Base-by-base conservation (phyloP, 2,888 invertebrate genomes). In the Cataglyphis albicans region DNA sequence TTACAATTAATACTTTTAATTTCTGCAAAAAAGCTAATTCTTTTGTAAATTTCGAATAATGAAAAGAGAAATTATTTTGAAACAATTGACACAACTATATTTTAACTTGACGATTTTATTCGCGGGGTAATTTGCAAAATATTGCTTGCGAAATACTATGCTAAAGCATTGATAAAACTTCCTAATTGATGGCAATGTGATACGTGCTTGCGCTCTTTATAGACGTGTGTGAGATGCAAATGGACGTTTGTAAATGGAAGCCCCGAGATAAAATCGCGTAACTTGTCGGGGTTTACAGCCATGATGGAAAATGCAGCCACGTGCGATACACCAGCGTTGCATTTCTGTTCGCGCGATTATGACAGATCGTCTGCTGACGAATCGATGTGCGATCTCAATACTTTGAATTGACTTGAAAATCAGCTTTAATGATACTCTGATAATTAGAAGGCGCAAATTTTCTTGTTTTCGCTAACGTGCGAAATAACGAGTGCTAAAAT, bases 151-250 rank as follows among this genome's bases (percentile, higher is more conserved):
- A 65, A 75, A 75, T 52, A 35, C n/a, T 38, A 35, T 32, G 18
- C 12, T 52, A 63, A 67, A 75, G 63, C 63, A 5, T 25, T 67
- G 35, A 38, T 75, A 52, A 44, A 67, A 75, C 35, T 67, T 52
- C 1, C 52, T 75, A 67, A 75, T 75, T 67, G 35, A 75, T 75
- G 25, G 52, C 68, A 48, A 64, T 15, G 48, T 25, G 68, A 75
- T 61, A 52, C 35, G 52, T 61, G 38, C 41, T n/a, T n/a, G 61
- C 25, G 25, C n/a, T 52, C 52, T 52, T 68, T 38, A 76, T 38
- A 76, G 35, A 52, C 68, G 12, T 12, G 52, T 38, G 52, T 76
- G 48, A 67, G 38, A 76, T 76, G 68, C 68, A 76, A 76, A 76
- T 68, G 52, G 52, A 25, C 12, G 75, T 68, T 38, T n/a, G 38